Base-by-base conservation (phyloP, 2,113 vertebrate species). In the Oriolus oriolus region DNA sequence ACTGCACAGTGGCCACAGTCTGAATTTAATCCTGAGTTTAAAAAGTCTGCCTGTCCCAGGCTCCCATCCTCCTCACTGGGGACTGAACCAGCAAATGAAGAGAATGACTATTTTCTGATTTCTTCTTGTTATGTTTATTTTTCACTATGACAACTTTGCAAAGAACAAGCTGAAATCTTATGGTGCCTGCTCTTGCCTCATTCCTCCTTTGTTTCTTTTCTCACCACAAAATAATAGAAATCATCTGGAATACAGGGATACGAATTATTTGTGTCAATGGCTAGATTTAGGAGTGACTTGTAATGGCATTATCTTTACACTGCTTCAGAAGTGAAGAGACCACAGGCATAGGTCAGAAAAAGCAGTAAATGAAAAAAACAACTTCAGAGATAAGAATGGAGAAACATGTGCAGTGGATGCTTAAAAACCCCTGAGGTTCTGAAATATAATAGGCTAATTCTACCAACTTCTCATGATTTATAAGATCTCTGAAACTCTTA, bases 61-160 rank as follows among this genome's bases (percentile, higher is more conserved):
- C n/a, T 42, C 41, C 53, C 57, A 61, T 42, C 41, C 52, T 79
- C 69, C 61, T 56, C 68, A 19, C 45, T 60, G 41, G 53, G 37
- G 49, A 89, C 37, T 53, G 49, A 65, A 87, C 78, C 74, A 66
- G 81, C 80, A 91, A 74, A 68, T 10, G 17, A 59, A 66, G 39
- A 77, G n/a, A 63, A 71, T 22, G 35, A 49, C 13, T 74, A 7
- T 42, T 56, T 96, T 83, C 63, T 77, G 56, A 63, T 74, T 90
- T 76, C 81, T 83, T 75, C 53, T 21, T 56, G 28, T 42, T 65
- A 30, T 76, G 71, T 94, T 96, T 96, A 70, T 64, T 86, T 91
- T 90, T 90, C 49, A 49, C 71, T 81, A 75, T 66, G 73, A 74
- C 76, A 95, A 97, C 74, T 75, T 82, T 45, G 63, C n/a, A 89